phyloP scores from a whole-genome alignment of 2,113 vertebrate genomes.

The Xenopus borealis region DNA sequence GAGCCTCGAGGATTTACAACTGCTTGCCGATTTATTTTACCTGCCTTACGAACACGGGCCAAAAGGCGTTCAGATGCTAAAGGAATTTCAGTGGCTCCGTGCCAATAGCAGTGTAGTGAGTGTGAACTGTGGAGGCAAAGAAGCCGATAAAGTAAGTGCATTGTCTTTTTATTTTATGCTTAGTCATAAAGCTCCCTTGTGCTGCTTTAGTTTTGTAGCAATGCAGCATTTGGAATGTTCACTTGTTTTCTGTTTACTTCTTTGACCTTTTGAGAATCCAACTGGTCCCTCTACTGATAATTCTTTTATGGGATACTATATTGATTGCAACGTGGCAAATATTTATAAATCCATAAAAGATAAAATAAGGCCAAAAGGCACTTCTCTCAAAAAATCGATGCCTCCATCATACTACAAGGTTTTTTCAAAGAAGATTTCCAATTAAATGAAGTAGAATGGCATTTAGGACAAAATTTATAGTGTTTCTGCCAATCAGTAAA shows the following conservation, averaged over 20 bases:
- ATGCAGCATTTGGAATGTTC: not conserved
- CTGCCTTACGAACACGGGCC: slow-evolving; percentile 96
- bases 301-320: too few relatives aligned
- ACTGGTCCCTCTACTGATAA: not conserved
- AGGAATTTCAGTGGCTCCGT: slow-evolving; percentile 95
- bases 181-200: not conserved
- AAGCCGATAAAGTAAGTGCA: slow-evolving; percentile 85
- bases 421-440: too few relatives aligned
- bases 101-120: slow-evolving; percentile 96
- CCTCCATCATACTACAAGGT: too few relatives aligned
- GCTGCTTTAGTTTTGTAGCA: not conserved
- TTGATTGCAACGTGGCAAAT: too few relatives aligned
- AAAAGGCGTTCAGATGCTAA: slow-evolving; percentile 93
- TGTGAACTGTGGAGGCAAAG: slow-evolving; percentile 88
- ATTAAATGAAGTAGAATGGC: too few relatives aligned
- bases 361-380: too few relatives aligned
- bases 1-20: slow-evolving; percentile 84
- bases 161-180: not conserved
- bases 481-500: too few relatives aligned
- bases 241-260: not conserved
- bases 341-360: too few relatives aligned
- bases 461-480: too few relatives aligned
- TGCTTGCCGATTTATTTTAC: slow-evolving; percentile 94
- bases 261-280: not conserved
- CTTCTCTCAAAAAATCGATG: too few relatives aligned